Evolutionary conservation across 2,113 vertebrate genomes (phyloP), one percentile per base, ranked within the genome.

Genomic region (Opisthocomus hoazin): DNA sequence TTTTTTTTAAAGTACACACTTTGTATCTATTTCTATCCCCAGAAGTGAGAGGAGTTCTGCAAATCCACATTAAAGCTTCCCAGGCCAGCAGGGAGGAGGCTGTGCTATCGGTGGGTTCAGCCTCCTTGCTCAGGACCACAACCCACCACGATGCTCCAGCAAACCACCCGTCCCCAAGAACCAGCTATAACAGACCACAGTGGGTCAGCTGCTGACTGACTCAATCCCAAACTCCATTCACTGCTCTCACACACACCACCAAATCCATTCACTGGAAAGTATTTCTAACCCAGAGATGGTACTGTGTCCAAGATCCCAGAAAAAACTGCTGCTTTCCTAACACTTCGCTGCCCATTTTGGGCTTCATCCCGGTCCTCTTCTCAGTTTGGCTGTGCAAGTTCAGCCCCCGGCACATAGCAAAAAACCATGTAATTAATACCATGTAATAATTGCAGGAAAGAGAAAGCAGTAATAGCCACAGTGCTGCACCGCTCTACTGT

Each of bases 171-270:
- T 15, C 12, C 61, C 61, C 51, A 46, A 24, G 77, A 69, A 41
- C 18, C 50, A 7, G 22, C 58, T 61, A 11, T 2, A 22, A 2
- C 60, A 56, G n/a, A 21, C 12, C 32, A 0, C 45, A 7, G 22
- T 0, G 13, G 24, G 21, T 39, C 75, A 22, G 71, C 43, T 39
- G 70, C 78, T 22, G 24, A 16, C 56, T 7, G 27, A 17, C 20
- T 61, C 9, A 0, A 11, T 2, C 77, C 69, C 4, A 9, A 46
- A 20, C 17, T 29, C 76, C 14, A 0, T 17, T 32, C 54, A 1
- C 57, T 24, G 29, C 26, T 12, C 27, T 14, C 26, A 0, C 23
- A 12, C 30, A 12, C 61, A 41, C 23, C 56, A 5, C 7, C 41
- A 20, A 14, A 41, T 21, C 34, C 37, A 3, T 14, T 56, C 29